Evolutionary conservation across 2,797 vertebrate species (phyloP).

Genomic region (Lutjanus campechanus): DNA sequence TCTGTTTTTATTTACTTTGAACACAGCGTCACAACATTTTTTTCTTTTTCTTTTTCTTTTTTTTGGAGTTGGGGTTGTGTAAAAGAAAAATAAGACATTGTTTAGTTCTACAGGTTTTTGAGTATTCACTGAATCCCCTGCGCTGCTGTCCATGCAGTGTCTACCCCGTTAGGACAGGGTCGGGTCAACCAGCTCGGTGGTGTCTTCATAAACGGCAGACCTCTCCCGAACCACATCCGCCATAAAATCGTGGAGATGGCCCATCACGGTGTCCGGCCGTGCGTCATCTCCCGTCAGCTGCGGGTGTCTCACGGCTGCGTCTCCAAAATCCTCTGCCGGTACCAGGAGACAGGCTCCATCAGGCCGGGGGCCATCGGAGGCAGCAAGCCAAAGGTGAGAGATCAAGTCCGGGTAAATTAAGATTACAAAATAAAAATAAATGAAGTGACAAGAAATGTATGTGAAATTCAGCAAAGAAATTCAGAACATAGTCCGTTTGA

Average conservation of each 20-base stretch:
- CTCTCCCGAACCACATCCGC: slow-evolving; percentile 98
- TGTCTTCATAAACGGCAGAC: slow-evolving; percentile 98
- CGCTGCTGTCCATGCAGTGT: slow-evolving; percentile 84
- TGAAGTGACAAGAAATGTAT: rapidly evolving
- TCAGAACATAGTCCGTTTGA: no score
- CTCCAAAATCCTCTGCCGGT: slow-evolving; percentile 98
- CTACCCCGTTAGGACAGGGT: slow-evolving; percentile 97
- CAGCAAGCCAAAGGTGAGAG: slow-evolving; percentile 97
- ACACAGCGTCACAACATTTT: no score
- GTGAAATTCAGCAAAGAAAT: neutral
- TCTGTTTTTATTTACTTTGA: no score
- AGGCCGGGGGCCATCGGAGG: slow-evolving; percentile 97
- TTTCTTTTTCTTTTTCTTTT: no score
- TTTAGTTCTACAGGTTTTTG: neutral
- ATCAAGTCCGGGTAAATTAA: neutral
- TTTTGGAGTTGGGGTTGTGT: no score
- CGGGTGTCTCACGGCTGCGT: slow-evolving; percentile 98
- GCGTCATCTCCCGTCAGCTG: slow-evolving; percentile 97
- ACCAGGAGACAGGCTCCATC: slow-evolving; percentile 99
- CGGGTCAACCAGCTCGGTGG: slow-evolving; percentile 99
- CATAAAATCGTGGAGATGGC: slow-evolving; percentile 99
- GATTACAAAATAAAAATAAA: no score
- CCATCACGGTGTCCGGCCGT: slow-evolving; percentile 96
- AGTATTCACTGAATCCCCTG: neutral
- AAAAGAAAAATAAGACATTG: neutral